A percentile compares a stretch with the other conserved stretches of the same genome.
Evolutionary conservation across 1,140 invertebrate genomes (phyloP).

Genomic region (Cataglyphis hispanica): DNA sequence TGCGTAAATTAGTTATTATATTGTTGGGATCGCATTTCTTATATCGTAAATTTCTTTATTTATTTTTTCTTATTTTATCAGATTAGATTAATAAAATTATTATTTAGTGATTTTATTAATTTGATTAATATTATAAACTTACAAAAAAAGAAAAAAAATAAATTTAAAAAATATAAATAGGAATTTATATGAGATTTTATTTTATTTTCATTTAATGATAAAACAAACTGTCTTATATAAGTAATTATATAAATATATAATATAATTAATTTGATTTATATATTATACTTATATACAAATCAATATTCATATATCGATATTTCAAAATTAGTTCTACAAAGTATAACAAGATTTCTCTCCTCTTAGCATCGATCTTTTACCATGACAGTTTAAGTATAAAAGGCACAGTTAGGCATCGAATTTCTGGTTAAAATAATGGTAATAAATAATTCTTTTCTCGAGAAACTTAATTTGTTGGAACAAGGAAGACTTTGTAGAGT

Average conservation of each 20-base stretch:
- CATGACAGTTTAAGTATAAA: slow-evolving; percentile 7
- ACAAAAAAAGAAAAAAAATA: too few species aligned
- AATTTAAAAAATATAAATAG: too few species aligned
- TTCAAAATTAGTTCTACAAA: slow-evolving; percentile 3
- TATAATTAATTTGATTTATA: neutral
- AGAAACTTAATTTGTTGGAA: slow-evolving; percentile 44
- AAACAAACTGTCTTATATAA: neutral
- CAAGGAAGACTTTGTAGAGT: slow-evolving; percentile 50
- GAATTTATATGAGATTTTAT: too few species aligned
- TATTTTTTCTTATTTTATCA: too few species aligned
- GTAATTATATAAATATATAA: too few species aligned
- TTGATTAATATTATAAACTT: too few species aligned
- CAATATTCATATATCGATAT: neutral
- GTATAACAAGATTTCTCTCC: neutral
- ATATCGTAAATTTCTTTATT: too few species aligned
- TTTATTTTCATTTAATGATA: too few species aligned
- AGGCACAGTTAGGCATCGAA: slow-evolving; percentile 8
- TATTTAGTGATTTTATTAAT: too few species aligned
- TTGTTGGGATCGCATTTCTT: too few species aligned
- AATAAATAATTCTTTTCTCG: slow-evolving; percentile 22
- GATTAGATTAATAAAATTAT: too few species aligned
- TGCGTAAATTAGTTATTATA: too few species aligned
- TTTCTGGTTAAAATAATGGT: slow-evolving; percentile 10
- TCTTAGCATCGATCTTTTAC: slow-evolving; percentile 2
- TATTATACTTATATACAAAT: neutral